These are phyloP conservation scores for Rhagonycha fulva DNA, from an alignment of 2,888 invertebrate species.

Conservation along the genomic window DNA sequence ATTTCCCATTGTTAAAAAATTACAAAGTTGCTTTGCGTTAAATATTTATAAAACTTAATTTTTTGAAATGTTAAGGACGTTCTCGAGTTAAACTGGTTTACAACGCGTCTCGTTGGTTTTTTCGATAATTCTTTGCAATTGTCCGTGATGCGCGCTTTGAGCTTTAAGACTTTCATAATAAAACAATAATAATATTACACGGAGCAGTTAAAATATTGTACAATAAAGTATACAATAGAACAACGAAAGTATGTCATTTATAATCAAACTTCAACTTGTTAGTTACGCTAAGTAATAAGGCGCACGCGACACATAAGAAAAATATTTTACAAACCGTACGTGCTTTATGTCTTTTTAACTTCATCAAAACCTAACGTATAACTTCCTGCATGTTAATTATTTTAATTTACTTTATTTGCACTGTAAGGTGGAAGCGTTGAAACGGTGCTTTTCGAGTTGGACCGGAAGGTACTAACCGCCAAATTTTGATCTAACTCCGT, in stretches of 20 bases:
- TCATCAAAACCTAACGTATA: background rate
- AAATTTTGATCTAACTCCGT: background rate
- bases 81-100: background rate
- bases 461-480: background rate
- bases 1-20: background rate
- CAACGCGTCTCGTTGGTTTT: background rate
- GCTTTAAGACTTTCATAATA: conserved; percentile 1
- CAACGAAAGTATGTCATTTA: conserved; percentile 32
- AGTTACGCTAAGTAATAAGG: conserved; percentile 39
- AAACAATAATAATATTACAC: background rate
- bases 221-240: conserved; percentile 19
- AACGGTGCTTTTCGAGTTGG: background rate
- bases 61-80: background rate
- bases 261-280: conserved; percentile 33
- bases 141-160: background rate
- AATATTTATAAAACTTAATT: background rate
- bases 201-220: conserved; percentile 5
- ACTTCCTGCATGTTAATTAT: background rate
- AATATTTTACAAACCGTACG: conserved; percentile 18
- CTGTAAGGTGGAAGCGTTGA: background rate
- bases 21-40: background rate
- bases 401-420: background rate
- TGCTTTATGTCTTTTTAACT: background rate
- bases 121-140: background rate
- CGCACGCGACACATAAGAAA: conserved; percentile 36